phyloP scores from a whole-genome alignment of 2,797 vertebrate genomes.

The Eulemur coronatus region DNA sequence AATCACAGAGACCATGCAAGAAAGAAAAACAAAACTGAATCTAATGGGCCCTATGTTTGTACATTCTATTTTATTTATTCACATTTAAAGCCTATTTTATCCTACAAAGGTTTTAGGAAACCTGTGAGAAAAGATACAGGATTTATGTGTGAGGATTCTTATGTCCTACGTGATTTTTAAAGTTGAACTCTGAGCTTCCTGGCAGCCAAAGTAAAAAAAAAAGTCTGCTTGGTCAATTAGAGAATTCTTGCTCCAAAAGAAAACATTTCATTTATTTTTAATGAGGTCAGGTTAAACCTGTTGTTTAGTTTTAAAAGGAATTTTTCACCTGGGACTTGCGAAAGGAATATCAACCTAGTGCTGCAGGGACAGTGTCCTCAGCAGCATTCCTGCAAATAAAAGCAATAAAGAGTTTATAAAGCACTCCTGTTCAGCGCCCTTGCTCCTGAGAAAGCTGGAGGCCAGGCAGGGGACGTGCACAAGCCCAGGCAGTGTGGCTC shows the following conservation, averaged over 20 bases:
- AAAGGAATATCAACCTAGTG: neutral
- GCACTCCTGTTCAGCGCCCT: neutral
- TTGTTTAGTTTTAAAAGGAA: neutral
- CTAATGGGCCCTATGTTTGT: neutral
- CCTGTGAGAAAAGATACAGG: neutral
- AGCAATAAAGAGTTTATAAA: neutral
- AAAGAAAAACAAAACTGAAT: neutral
- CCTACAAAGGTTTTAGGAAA: neutral
- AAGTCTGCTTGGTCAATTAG: neutral
- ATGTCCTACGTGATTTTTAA: neutral
- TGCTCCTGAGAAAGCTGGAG: neutral
- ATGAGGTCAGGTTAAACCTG: neutral
- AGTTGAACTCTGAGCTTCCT: constrained; percentile 4
- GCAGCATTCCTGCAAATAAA: neutral
- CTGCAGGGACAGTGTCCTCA: neutral
- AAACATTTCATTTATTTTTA: neutral
- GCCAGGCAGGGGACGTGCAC: fast-evolving
- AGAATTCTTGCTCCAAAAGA: neutral
- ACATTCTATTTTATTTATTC: neutral
- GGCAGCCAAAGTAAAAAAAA: neutral
- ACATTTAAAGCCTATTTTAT: neutral
- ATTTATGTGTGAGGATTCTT: neutral
- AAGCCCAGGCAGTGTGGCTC: too few species aligned
- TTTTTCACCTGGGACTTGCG: neutral
- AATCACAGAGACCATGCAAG: neutral